phyloP scores from a whole-genome alignment of 1,140 invertebrate genomes.

The Achatina immaculata region DNA sequence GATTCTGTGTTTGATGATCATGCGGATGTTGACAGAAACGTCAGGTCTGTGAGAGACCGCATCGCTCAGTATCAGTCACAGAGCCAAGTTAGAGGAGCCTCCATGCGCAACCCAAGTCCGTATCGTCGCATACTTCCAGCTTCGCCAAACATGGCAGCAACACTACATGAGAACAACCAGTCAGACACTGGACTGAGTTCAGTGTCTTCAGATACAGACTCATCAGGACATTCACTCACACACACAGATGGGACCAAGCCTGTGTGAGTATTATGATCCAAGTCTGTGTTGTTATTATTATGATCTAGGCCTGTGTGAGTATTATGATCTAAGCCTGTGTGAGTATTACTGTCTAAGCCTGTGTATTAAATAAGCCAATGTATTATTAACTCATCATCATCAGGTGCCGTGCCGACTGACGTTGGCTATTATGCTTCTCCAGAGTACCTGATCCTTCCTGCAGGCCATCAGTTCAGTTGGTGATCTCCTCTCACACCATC shows the following conservation, averaged over 20 bases:
- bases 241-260: constrained; percentile 7
- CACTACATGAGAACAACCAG: constrained; percentile 31
- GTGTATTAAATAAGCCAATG: too few species aligned
- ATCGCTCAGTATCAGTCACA: constrained; percentile 35
- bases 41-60: constrained; percentile 34
- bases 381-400: too few species aligned
- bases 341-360: too few species aligned
- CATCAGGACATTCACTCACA: constrained; percentile 14
- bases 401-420: too few species aligned
- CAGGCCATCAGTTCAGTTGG: too few species aligned
- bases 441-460: too few species aligned
- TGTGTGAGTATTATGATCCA: too few species aligned
- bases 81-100: not conserved
- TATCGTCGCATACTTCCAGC: not conserved
- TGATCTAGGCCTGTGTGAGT: too few species aligned
- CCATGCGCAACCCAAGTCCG: not conserved
- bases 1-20: not conserved
- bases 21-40: not conserved
- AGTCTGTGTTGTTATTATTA: too few species aligned
- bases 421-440: too few species aligned
- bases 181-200: constrained; percentile 45
- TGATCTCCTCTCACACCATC: too few species aligned
- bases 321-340: too few species aligned
- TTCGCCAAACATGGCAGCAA: not conserved
- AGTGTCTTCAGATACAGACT: constrained; percentile 44